These are phyloP conservation scores for Omphaloscelis lunosa DNA, from an alignment of 2,888 invertebrate genomes.

Conservation along the genomic window DNA sequence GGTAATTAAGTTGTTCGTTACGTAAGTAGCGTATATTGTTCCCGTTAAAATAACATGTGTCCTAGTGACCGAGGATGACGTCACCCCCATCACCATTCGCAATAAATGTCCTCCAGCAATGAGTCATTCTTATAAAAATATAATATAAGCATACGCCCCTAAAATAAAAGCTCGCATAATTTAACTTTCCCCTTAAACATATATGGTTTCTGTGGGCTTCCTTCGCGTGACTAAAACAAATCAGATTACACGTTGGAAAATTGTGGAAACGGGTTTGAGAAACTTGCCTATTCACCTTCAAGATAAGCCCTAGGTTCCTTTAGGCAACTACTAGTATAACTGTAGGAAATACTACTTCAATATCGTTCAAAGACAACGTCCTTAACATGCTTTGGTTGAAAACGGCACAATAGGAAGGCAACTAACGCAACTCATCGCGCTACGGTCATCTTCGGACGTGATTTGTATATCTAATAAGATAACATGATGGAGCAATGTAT, in stretches of 20 bases:
- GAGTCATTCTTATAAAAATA: slow-evolving; percentile 64
- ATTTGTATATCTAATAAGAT: slow-evolving; percentile 55
- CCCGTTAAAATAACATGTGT: slow-evolving; percentile 42
- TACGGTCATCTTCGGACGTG: slow-evolving; percentile 60
- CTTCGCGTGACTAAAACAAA: slow-evolving; percentile 64
- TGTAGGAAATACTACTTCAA: slow-evolving; percentile 7
- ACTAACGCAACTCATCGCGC: slow-evolving; percentile 44
- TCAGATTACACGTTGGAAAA: slow-evolving; percentile 56
- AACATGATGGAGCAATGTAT: slow-evolving; percentile 41
- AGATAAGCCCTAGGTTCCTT: slow-evolving; percentile 14
- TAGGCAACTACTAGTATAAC: background rate
- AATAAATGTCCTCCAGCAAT: slow-evolving; percentile 52
- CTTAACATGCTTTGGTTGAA: slow-evolving; percentile 46
- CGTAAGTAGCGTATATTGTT: slow-evolving; percentile 11
- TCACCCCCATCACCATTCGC: slow-evolving; percentile 56
- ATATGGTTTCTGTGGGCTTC: slow-evolving; percentile 42
- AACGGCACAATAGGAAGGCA: slow-evolving; percentile 61
- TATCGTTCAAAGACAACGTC: slow-evolving; percentile 35
- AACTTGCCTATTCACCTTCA: slow-evolving; percentile 44
- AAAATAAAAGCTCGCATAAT: slow-evolving; percentile 48
- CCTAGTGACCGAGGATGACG: slow-evolving; percentile 64
- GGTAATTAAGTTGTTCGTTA: slow-evolving; percentile 12
- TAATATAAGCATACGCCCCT: slow-evolving; percentile 33
- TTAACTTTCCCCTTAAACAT: slow-evolving; percentile 55
- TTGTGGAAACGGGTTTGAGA: slow-evolving; percentile 48